Evolutionary conservation across 2,797 vertebrate genomes (phyloP), one percentile per base, ranked within the genome.

Genomic region (Malurus leucopterus): DNA sequence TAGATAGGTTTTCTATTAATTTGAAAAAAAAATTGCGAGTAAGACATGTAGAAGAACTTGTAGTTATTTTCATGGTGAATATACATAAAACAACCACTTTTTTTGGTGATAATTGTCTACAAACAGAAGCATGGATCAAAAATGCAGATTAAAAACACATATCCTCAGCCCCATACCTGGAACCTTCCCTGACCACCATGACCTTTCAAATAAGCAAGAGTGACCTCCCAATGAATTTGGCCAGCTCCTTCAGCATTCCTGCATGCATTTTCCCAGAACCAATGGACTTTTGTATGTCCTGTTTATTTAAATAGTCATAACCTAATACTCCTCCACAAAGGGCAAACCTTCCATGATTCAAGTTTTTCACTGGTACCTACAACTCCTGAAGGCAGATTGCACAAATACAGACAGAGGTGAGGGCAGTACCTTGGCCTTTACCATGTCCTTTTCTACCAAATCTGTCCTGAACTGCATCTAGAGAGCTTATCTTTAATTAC

Each of bases 181-280:
- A 50, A 75, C 2, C 3, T 27, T 13, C 11, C 29, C 50, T 18
- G 16, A 70, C 32, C 22, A 63, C 44, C 18, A 46, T 0, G 8
- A 74, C 26, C 27, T 67, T 55, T 44, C 41, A 55, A 68, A 43
- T 9, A 67, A 43, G 12, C 36, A 29, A 20, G 27, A 79, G 4
- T 30, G 44, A 75, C n/a, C 20, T 71, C 6, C 8, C 41, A 27
- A 50, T 32, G 27, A 38, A 27, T 58, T 0, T 0, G 0, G 15
- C 26, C 18, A 83, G 36, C 26, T 72, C 16, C 32, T 11, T 59
- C 46, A 59, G 32, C 4, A 36, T 34, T 83, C 23, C 6, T 30
- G 10, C 12, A 9, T 12, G 11, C 43, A 36, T 54, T 57, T 71
- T 59, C 32, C 15, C 17, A 24, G 7, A 41, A 26, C 5, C 21